phyloP scores from a whole-genome alignment of 2,888 invertebrate species.

The Pardosa pseudoannulata region DNA sequence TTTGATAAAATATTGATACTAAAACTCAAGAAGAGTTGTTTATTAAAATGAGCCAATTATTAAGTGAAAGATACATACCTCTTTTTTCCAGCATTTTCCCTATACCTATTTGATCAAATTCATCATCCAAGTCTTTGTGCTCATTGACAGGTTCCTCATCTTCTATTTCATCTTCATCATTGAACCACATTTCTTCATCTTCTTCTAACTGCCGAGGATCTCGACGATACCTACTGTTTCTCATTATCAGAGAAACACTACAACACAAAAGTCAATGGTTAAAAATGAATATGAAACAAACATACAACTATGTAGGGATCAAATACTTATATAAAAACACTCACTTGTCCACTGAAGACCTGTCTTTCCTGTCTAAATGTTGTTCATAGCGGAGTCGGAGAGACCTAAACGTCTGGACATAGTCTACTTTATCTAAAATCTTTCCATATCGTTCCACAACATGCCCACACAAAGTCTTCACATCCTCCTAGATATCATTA shows the following conservation, averaged over 20 bases:
- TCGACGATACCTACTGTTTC: slow-evolving; percentile 85
- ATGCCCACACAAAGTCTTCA: slow-evolving; percentile 83
- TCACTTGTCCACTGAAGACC: slow-evolving; percentile 85
- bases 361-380: slow-evolving; percentile 93
- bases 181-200: slow-evolving; percentile 99
- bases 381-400: slow-evolving; percentile 93
- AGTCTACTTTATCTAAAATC: slow-evolving; percentile 94
- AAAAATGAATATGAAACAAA: background rate
- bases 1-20: no score
- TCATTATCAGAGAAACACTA: slow-evolving; percentile 68
- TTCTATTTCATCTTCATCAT: slow-evolving; percentile 95
- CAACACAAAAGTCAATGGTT: slow-evolving; percentile 30
- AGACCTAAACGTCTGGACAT: slow-evolving; percentile 98
- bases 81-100: slow-evolving; percentile 84
- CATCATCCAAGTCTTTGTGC: slow-evolving; percentile 81
- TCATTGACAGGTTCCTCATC: slow-evolving; percentile 79
- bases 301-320: no score
- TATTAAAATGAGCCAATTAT: no score
- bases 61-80: slow-evolving; percentile 77
- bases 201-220: slow-evolving; percentile 96
- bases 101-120: slow-evolving; percentile 82
- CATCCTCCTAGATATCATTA: slow-evolving; percentile 78
- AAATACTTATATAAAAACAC: slow-evolving; percentile 58
- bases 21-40: no score
- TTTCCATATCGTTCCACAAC: slow-evolving; percentile 97